Evolutionary conservation across 2,888 invertebrate genomes (phyloP).

Genomic region (Pollenia angustigena): DNA sequence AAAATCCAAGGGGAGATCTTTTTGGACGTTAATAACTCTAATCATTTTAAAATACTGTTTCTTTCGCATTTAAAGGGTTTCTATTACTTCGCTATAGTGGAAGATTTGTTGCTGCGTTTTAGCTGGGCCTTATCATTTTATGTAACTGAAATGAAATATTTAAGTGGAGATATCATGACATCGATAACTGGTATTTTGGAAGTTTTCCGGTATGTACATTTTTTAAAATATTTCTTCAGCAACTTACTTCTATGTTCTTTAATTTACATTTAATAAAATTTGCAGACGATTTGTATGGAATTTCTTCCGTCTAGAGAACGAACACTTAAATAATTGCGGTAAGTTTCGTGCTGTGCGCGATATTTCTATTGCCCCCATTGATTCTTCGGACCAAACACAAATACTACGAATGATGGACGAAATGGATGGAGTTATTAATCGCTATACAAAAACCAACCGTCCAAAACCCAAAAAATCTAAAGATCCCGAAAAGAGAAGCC

Average conservation of each 20-base stretch:
- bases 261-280: background rate
- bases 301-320: constrained; percentile 99
- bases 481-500: constrained; percentile 86
- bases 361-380: constrained; percentile 97
- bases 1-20: too few relatives aligned
- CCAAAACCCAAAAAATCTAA: constrained; percentile 86
- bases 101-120: constrained; percentile 96
- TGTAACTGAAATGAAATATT: constrained; percentile 90
- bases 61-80: constrained; percentile 85
- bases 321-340: constrained; percentile 99
- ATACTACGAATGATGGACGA: constrained; percentile 98
- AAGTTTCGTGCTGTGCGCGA: constrained; percentile 99
- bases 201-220: constrained; percentile 91
- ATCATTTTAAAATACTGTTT: too few relatives aligned
- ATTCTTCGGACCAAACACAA: constrained; percentile 95
- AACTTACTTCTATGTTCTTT: background rate
- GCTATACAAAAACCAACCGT: constrained; percentile 86
- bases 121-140: constrained; percentile 96
- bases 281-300: constrained; percentile 98
- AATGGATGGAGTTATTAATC: constrained; percentile 93
- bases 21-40: too few relatives aligned
- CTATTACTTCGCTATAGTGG: constrained; percentile 98
- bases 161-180: constrained; percentile 92
- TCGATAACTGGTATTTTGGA: constrained; percentile 93
- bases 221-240: background rate